Evolutionary conservation across 2,797 vertebrate genomes (phyloP).

Genomic region (Salmo trutta): DNA sequence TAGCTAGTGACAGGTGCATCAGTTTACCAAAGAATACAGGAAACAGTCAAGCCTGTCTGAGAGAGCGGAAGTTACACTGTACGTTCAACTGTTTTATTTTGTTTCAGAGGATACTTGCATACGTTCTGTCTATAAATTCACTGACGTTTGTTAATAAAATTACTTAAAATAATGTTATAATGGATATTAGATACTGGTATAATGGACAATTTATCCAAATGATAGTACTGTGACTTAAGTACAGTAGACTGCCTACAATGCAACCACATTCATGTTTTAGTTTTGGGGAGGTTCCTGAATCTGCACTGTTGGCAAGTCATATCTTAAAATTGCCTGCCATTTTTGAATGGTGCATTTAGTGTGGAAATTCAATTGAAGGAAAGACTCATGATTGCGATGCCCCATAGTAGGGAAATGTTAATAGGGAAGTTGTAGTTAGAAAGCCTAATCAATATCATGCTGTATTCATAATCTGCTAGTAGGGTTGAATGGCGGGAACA

Average conservation of each 20-base stretch:
- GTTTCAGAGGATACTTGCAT: no score
- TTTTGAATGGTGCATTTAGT: background rate
- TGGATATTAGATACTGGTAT: no score
- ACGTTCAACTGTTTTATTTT: no score
- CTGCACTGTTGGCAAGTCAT: background rate
- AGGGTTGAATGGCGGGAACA: no score
- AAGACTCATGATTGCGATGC: background rate
- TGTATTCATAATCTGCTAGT: no score
- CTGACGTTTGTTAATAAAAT: no score
- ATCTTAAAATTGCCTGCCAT: background rate
- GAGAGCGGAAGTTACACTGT: no score
- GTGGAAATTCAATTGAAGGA: background rate
- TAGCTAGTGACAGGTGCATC: background rate
- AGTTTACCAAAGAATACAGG: background rate
- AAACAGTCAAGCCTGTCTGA: background rate
- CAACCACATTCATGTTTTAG: background rate
- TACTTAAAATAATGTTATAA: no score
- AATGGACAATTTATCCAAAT: background rate
- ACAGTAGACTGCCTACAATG: background rate
- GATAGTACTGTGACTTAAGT: background rate
- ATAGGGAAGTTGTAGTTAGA: no score
- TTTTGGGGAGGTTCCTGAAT: background rate
- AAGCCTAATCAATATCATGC: no score
- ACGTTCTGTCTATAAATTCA: no score
- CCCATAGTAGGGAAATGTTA: no score